A percentile compares a stretch with the other conserved stretches of the same genome.
These are phyloP conservation scores for Rhegmatorhina hoffmannsi DNA, from an alignment of 2,113 vertebrate genomes.

Conservation along the genomic window DNA sequence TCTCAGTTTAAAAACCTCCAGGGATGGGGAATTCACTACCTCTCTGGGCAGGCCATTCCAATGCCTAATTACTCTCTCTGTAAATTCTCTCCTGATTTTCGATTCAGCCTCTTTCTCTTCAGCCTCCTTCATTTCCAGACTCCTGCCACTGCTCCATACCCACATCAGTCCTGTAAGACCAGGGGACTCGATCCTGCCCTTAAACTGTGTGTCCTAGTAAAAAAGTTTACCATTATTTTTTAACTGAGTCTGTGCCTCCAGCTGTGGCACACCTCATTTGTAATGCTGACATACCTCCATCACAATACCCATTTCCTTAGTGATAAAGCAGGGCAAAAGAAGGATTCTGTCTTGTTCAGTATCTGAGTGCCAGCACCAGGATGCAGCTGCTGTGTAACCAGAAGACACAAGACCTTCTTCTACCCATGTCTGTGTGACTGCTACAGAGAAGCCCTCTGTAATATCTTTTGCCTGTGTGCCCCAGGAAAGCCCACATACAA, in stretches of 20 bases:
- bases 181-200: background rate
- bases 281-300: background rate
- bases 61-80: no score
- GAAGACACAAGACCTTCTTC: background rate
- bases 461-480: background rate
- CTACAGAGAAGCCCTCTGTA: background rate
- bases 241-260: background rate
- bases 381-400: background rate
- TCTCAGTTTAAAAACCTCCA: no score
- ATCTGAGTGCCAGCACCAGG: background rate
- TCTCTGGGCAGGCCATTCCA: no score
- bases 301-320: background rate
- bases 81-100: background rate
- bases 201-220: background rate
- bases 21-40: no score
- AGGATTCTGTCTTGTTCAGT: background rate
- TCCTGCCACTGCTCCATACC: background rate
- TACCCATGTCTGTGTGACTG: background rate
- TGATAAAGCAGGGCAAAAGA: background rate
- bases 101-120: background rate
- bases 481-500: accelerated
- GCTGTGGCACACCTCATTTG: background rate
- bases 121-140: background rate
- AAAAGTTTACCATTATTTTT: background rate
- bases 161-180: background rate